A percentile compares a stretch with the other conserved stretches of the same genome.
Evolutionary conservation across 2,113 vertebrate species (phyloP).

Genomic region (Myiozetetes cayanensis): DNA sequence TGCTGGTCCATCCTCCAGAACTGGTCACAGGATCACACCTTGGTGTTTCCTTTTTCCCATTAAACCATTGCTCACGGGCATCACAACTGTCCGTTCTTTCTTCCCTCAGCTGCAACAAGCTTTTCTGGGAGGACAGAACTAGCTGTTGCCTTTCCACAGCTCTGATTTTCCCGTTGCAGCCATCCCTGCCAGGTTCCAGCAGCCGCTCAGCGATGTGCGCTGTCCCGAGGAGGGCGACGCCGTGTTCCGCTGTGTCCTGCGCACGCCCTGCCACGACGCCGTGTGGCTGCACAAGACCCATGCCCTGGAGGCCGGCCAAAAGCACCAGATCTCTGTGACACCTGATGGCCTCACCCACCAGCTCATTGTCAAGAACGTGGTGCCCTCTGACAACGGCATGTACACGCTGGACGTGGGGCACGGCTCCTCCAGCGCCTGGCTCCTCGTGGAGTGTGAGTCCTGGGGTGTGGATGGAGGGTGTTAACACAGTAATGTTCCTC

Average conservation of each 20-base stretch:
- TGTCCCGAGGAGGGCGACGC: constrained; percentile 73
- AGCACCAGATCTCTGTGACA: constrained; percentile 70
- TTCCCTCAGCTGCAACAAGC: neutral
- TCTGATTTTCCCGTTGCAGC: constrained; percentile 63
- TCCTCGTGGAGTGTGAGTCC: constrained; percentile 82
- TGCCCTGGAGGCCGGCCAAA: constrained; percentile 68
- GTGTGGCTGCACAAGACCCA: constrained; percentile 77
- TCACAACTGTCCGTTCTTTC: too few relatives aligned
- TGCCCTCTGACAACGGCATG: constrained; percentile 77
- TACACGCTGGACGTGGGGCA: constrained; percentile 77
- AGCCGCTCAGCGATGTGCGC: constrained; percentile 68
- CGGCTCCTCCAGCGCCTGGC: constrained; percentile 80
- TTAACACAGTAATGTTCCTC: neutral
- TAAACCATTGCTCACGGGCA: neutral
- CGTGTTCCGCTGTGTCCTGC: constrained; percentile 78
- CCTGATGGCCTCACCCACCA: constrained; percentile 80
- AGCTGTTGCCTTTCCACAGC: neutral
- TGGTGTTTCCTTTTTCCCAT: neutral
- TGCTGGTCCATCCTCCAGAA: neutral
- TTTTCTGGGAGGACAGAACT: neutral
- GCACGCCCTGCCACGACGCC: constrained; percentile 66
- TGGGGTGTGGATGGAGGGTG: neutral
- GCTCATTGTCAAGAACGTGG: constrained; percentile 74
- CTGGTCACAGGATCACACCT: neutral
- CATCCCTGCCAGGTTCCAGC: constrained; percentile 73